Percentiles rank a stretch among this genome's conserved stretches.
phyloP scores from a whole-genome alignment of 2,113 vertebrate species.

The Sapayoa aenigma region DNA sequence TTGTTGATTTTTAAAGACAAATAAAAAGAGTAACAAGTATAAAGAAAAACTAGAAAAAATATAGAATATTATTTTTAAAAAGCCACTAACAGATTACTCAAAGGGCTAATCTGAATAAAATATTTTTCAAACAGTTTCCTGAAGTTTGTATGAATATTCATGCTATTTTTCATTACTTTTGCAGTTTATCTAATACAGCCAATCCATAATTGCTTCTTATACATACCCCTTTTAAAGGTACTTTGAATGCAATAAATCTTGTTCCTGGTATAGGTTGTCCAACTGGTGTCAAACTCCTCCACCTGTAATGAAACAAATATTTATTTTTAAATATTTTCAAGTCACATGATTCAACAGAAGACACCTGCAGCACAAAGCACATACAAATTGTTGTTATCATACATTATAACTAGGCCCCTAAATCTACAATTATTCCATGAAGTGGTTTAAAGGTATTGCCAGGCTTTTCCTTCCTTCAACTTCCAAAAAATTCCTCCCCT shows the following conservation, averaged over 20 bases:
- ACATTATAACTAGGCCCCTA: not conserved
- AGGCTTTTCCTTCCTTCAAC: not conserved
- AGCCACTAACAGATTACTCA: not conserved
- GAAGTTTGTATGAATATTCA: not conserved
- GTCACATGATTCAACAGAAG: not conserved
- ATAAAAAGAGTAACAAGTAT: not conserved
- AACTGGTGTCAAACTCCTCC: slow-evolving; percentile 69
- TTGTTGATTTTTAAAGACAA: not conserved
- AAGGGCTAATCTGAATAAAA: not conserved
- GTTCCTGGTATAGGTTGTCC: slow-evolving; percentile 72
- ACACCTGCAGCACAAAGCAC: not conserved
- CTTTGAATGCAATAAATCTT: slow-evolving; percentile 75
- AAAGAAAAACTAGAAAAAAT: not conserved
- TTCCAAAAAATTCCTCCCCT: not conserved
- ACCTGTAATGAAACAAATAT: slow-evolving; percentile 61
- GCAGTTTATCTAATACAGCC: not conserved
- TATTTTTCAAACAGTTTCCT: not conserved
- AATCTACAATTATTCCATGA: not conserved
- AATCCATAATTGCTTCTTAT: not conserved
- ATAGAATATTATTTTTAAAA: not conserved
- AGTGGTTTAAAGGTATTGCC: not conserved
- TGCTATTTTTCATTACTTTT: not conserved
- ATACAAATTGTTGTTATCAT: not conserved
- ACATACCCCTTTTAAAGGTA: slow-evolving; percentile 76
- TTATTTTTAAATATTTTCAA: not conserved